Base-by-base conservation (phyloP, 2,113 vertebrate species). In the Illadopsis cleaveri region DNA sequence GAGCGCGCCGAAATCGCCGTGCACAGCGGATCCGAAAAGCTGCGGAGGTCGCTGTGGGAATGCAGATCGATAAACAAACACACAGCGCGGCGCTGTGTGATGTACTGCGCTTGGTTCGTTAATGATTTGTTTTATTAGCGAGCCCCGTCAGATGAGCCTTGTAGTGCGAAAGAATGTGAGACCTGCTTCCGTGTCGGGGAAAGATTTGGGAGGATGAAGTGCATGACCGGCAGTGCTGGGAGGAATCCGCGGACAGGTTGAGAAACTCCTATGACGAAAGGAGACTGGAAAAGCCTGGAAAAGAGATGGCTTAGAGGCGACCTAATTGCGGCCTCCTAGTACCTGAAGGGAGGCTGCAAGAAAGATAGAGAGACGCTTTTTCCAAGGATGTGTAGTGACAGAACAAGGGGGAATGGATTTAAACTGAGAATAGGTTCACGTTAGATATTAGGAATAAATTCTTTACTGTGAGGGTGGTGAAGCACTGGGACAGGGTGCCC, bases 61-160 rank as follows among this genome's bases (percentile, higher is more conserved):
- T 4, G 42, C 57, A 7, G 12, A 28, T 33, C 50, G 5, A 9
- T 38, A 6, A 57, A 31, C 7, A 25, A 40, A 33, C n/a, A 1
- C 14, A 9, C 17, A 2, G 1, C 19, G 20, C 4, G 2, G 22
- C 60, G 19, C 19, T 6, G 37, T 12, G 11, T 7, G 5, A 28
- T 33, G 66, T 4, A 2, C 24, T 17, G 38, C 23, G 1, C 24
- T 76, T 10, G 7, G 9, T 16, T 15, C 18, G 7, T 17, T 42
- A 30, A 10, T 25, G 27, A 8, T 28, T 47, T 15, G 10, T 19
- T 15, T 7, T 23, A 9, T 14, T 35, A 18, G 5, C 3, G 21
- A 40, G 25, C 9, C 3, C 30, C 6, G 10, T 4, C 44, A 3
- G 48, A 3, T 23, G 30, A 80, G 20, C 37, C 40, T 8, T 3